Base-by-base conservation (phyloP, 2,797 vertebrate species). In the Fringilla coelebs region DNA sequence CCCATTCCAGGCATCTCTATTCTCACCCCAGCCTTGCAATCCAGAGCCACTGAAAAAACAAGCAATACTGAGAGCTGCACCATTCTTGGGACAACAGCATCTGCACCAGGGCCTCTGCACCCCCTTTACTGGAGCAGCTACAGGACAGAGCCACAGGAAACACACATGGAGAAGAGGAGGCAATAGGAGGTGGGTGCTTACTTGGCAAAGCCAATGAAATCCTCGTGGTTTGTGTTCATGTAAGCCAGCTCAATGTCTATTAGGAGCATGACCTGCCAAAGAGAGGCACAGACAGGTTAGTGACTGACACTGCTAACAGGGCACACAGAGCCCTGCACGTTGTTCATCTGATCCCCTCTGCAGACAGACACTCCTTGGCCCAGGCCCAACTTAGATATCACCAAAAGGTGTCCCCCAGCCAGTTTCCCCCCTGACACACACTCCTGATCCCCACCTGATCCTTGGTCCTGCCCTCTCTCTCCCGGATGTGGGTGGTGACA, bases 181-280 rank as follows among this genome's bases (percentile, higher is more conserved):
- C 66, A 52, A 28, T 4, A 78, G 58, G 17, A 81, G 22, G 17
- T 10, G 7, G 29, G 43, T 74, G 93, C 99, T 98, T 97, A 99
- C 99, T 99, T 99, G 96, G 99, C 99, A 98, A 99, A 99, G 89
- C 99, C 99, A 96, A 99, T 99, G 97, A 99, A 99, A 95, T 99
- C 99, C 90, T 99, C 99, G 4, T 99, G 99, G 98, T 99, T 99
- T 97, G 99, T 99, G 96, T 99, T 99, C 99, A 99, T 99, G 96
- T 99, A 99, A 74, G 99, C 98, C 97, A 99, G 95, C 95, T 99
- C 99, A 3, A 99, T 99, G 70, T 99, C 99, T 88, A 99, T 99
- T 96, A 99, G 97, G 86, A 99, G 98, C 98, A 99, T 97, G 91
- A 99, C 99, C 99, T 99, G 96, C 61, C 68, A 71, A 90, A 54